Base-by-base conservation (phyloP, 2,888 invertebrate species). In the Eledone cirrhosa region DNA sequence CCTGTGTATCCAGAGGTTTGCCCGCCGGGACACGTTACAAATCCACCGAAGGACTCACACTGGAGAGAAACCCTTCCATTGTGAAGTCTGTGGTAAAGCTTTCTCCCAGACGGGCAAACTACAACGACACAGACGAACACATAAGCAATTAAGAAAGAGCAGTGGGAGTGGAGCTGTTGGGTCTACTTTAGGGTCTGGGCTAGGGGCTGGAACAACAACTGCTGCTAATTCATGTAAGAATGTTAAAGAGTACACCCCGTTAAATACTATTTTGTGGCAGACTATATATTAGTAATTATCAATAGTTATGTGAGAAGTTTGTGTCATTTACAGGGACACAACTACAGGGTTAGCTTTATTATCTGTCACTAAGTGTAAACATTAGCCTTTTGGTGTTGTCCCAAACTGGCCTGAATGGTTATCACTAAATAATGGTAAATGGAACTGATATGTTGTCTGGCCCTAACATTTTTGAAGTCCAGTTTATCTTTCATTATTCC, bases 11-110 rank as follows among this genome's bases (percentile, higher is more conserved):
- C 72, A 72, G 72, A 72, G 72, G 72, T 72, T 72, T 72, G 72
- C 72, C 41, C 72, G 72, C 72, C 72, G 72, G 72, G 72, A 72
- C 41, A 72, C 72, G 22, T 41, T 72, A 33, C 72, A 72, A 41
- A 72, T 72, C 72, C 72, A 72, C 72, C 72, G 72, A 72, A 33
- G 72, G 72, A 72, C 72, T 33, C 72, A 72, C 72, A 72, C 72
- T 31, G 72, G 72, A 24, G 72, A 72, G 33, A 72, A 72, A 72
- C 72, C 72, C 22, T 72, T 72, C 41, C 72, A 33, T 41, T 72
- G 72, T n/a, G 72, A 72, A 16, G 72, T 72, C 31, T 72, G 72
- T 14, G 72, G 72, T 33, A 72, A 72, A 72, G 72, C 72, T 41
- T 72, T 72, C 72, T 72, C 72, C 27, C 72, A 72, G 41, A 72